Evolutionary conservation across 1,140 invertebrate species (phyloP), one percentile per base, ranked within the genome.

Genomic region (Archivesica marissinica): DNA sequence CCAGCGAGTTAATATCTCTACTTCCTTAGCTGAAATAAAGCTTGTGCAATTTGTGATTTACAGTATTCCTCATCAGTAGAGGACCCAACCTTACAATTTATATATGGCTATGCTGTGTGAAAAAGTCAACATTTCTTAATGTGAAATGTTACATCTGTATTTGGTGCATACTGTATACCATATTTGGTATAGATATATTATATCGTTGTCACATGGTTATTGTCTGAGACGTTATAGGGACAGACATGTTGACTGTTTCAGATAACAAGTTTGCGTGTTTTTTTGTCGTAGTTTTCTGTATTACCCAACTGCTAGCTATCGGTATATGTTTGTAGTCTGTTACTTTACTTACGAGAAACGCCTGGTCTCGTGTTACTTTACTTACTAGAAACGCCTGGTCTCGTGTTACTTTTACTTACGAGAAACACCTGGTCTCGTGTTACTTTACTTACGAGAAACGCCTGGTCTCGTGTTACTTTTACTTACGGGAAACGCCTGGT

Each of bases 281-380:
- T 72, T 72, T 72, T 72, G 68, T 72, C 68, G 68, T 72, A 72
- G 39, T 72, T 72, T 72, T 41, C 68, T 72, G 41, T 72, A 72
- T 47, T 72, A 72, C 68, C 50, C 50, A 44, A 72, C 50, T 25
- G 30, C 68, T 72, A 47, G 68, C 41, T 72, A 72, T 72, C 35
- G 41, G 35, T 72, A 44, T 72, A 72, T 72, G 68, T 72, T 15
- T 72, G 68, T 72, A 72, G 68, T 72, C 39, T 72, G 68, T 72
- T 52, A 64, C 23, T 35, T 30, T 30, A 3, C 59, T 64, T 33
- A 25, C 3, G 30, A 20, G 15, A 64, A 35, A 9, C 30, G 20
- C 30, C 59, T 64, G 30, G 15, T 64, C 1, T 2, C 30, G 2
- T 33, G 38, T 9, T 30, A 64, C 38, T 30, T 64, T 64, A 33